These are phyloP conservation scores for Scaptomyza cyrtandrae DNA, from an alignment of 2,888 invertebrate species.

Conservation along the genomic window DNA sequence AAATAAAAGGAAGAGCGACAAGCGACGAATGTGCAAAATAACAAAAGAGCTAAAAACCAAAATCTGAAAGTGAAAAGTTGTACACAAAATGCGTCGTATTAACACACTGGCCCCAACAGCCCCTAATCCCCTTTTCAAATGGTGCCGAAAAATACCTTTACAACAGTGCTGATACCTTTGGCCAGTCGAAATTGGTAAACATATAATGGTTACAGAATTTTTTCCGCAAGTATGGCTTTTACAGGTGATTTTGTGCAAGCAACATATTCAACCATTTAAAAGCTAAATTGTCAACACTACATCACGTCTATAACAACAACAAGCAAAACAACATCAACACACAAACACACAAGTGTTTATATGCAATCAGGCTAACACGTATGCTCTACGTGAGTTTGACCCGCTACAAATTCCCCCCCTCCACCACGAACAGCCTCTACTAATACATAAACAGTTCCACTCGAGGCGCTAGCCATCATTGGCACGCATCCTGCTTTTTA, in stretches of 20 bases:
- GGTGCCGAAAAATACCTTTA: constrained; percentile 35
- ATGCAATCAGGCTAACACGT: constrained; percentile 78
- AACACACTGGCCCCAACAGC: constrained; percentile 44
- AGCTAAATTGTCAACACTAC: constrained; percentile 4
- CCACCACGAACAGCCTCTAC: neutral
- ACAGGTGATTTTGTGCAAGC: neutral
- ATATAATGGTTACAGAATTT: too few relatives aligned
- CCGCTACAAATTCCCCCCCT: constrained; percentile 11
- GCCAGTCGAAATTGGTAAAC: too few relatives aligned
- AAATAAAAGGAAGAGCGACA: constrained; percentile 37
- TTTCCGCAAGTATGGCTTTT: too few relatives aligned
- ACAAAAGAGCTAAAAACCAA: constrained; percentile 63
- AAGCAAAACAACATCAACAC: constrained; percentile 21
- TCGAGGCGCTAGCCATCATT: constrained; percentile 53
- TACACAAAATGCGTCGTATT: constrained; percentile 75
- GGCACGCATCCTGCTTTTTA: constrained; percentile 29
- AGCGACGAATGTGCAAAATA: constrained; percentile 36
- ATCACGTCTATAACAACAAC: constrained; percentile 10
- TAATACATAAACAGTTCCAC: constrained; percentile 12
- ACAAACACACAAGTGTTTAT: constrained; percentile 58
- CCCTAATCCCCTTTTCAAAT: constrained; percentile 16
- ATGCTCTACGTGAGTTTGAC: constrained; percentile 63
- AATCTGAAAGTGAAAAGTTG: constrained; percentile 79
- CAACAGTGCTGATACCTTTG: neutral
- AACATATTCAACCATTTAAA: neutral